A percentile compares a stretch with the other conserved stretches of the same genome.
These are phyloP conservation scores for Aradus depressus DNA, from an alignment of 2,888 invertebrate genomes.

Conservation along the genomic window DNA sequence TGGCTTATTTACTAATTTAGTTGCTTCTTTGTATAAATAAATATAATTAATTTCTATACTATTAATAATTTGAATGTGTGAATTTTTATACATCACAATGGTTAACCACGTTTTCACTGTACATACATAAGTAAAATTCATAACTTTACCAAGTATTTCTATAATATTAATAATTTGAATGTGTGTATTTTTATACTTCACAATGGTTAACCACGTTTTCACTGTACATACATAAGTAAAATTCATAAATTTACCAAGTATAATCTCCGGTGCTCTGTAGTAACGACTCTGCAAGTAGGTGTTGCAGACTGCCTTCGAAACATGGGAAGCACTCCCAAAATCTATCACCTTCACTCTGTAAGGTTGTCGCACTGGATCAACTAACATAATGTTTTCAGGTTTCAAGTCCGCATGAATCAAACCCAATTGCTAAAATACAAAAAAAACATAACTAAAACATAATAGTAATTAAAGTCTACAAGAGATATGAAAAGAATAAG, in stretches of 20 bases:
- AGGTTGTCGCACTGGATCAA: constrained; percentile 94
- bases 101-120: no score
- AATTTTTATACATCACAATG: no score
- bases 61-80: no score
- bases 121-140: background rate
- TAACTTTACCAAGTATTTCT: constrained; percentile 49
- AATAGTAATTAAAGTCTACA: background rate
- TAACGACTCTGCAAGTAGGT: constrained; percentile 98
- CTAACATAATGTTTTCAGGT: constrained; percentile 99
- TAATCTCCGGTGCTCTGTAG: constrained; percentile 95
- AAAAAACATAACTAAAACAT: constrained; percentile 22
- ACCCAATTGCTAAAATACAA: constrained; percentile 73
- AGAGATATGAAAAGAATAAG: background rate
- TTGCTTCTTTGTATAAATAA: no score
- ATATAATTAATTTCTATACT: no score
- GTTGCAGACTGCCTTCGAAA: constrained; percentile 98
- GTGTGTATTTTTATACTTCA: no score
- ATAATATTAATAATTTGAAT: no score
- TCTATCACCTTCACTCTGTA: constrained; percentile 99
- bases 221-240: no score
- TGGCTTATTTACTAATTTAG: no score
- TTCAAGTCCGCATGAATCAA: constrained; percentile 99
- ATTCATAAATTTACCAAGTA: constrained; percentile 48
- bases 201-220: no score
- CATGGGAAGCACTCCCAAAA: constrained; percentile 98